Percentiles rank a stretch among this genome's conserved stretches.
Evolutionary conservation across 2,797 vertebrate genomes (phyloP).

Genomic region (Intellagama lesueurii): DNA sequence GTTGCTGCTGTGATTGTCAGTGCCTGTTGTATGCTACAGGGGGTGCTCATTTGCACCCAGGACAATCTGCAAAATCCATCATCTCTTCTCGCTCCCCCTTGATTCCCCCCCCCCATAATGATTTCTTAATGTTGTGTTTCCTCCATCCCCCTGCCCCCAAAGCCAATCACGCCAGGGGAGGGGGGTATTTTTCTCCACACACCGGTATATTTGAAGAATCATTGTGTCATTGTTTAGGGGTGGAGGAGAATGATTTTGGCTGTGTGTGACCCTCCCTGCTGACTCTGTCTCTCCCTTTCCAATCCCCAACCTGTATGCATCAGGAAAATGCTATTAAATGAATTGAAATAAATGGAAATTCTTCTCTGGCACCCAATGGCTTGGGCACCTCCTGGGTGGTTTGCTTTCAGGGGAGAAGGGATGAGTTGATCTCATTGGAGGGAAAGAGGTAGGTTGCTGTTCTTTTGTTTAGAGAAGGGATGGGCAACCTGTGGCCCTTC

Average conservation of each 20-base stretch:
- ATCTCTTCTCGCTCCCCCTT: background rate
- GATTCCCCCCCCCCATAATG: background rate
- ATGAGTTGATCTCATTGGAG: too few relatives aligned
- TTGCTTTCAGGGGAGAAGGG: background rate
- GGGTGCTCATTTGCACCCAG: conserved; percentile 7
- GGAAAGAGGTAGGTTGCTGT: too few relatives aligned
- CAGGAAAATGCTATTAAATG: conserved; percentile 35
- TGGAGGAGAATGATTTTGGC: conserved; percentile 19
- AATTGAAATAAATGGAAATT: conserved; percentile 48
- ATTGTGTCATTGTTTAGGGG: conserved; percentile 31
- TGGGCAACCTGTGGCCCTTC: background rate
- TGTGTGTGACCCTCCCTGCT: conserved; percentile 23
- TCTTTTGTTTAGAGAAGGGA: background rate
- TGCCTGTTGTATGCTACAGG: conserved; percentile 20
- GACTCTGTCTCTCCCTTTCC: conserved; percentile 7
- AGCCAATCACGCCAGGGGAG: conserved; percentile 24
- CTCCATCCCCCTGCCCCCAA: background rate
- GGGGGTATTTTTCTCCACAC: background rate
- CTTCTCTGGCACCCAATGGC: conserved; percentile 30
- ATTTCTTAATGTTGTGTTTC: conserved; percentile 24
- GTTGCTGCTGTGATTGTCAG: conserved; percentile 27
- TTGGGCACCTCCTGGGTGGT: background rate
- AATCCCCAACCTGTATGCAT: conserved; percentile 9
- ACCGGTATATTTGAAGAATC: conserved; percentile 38
- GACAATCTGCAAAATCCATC: conserved; percentile 23